Evolutionary conservation across 2,113 vertebrate species (phyloP).

Genomic region (Hippocampus comes): DNA sequence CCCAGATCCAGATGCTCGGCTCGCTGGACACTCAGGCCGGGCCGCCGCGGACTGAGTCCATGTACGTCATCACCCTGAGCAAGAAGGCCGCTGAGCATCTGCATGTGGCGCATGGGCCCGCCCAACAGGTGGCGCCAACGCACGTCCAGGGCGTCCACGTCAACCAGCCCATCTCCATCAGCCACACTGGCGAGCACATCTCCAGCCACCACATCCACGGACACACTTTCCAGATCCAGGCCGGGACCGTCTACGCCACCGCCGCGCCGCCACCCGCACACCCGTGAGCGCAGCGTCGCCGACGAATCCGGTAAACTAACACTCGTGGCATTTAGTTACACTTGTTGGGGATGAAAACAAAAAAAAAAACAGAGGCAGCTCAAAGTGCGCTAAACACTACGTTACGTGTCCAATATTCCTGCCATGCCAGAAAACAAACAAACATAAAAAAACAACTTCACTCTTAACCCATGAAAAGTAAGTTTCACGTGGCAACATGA

Average conservation of each 20-base stretch:
- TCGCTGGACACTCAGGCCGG: conserved; percentile 76
- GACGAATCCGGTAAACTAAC: not conserved
- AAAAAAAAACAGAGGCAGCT: not conserved
- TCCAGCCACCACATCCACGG: conserved; percentile 69
- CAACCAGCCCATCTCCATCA: conserved; percentile 70
- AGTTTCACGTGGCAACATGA: too few relatives aligned
- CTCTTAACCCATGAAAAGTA: too few relatives aligned
- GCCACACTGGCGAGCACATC: conserved; percentile 71
- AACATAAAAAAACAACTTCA: too few relatives aligned
- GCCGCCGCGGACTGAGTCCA: conserved; percentile 76
- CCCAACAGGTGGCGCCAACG: conserved; percentile 36
- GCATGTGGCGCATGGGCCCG: conserved; percentile 64
- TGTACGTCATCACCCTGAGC: conserved; percentile 90
- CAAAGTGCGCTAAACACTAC: too few relatives aligned
- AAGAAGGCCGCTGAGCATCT: conserved; percentile 88
- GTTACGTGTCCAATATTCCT: too few relatives aligned
- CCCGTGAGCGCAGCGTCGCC: conserved; percentile 21
- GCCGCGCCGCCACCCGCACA: conserved; percentile 60
- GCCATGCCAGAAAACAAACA: too few relatives aligned
- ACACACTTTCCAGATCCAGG: conserved; percentile 79
- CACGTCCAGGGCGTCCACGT: conserved; percentile 62
- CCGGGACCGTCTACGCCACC: conserved; percentile 70
- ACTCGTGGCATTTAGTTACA: not conserved
- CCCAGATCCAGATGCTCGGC: conserved; percentile 77
- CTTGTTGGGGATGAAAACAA: not conserved